A percentile compares a stretch with the other conserved stretches of the same genome.
Conservation (phyloP, 2,888 invertebrate genomes). For the Malthinus seriepunctatus region DNA sequence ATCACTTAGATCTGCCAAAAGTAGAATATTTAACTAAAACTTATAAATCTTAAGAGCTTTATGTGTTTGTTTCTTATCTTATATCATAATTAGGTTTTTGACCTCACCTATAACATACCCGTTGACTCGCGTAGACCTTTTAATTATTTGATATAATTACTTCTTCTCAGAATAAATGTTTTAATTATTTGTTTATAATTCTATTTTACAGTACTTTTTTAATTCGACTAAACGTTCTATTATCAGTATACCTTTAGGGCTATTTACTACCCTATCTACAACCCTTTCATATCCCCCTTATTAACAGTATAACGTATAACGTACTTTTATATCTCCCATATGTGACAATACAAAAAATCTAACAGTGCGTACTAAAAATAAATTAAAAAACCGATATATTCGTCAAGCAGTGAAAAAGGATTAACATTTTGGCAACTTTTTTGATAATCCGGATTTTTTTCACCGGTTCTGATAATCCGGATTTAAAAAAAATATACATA, state of each 20-base stretch:
- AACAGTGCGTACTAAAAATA: constrained; percentile 8
- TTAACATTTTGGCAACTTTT: too few species aligned
- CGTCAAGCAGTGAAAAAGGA: too few species aligned
- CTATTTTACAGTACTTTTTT: constrained; percentile 12
- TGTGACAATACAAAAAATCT: constrained; percentile 33
- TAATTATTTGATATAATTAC: constrained; percentile 48
- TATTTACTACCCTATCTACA: constrained; percentile 1
- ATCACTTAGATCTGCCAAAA: constrained; percentile 3
- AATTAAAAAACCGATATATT: too few species aligned
- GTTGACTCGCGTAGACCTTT: constrained; percentile 46
- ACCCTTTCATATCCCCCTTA: constrained; percentile 8
- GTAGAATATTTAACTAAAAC: constrained; percentile 11
- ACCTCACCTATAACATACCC: constrained; percentile 43
- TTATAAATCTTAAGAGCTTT: constrained; percentile 22
- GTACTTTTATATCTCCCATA: constrained; percentile 34
- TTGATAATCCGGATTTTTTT: too few species aligned
- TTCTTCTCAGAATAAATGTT: constrained; percentile 45
- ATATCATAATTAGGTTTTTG: constrained; percentile 47
- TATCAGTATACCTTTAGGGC: not conserved
- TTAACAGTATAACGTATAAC: constrained; percentile 27
- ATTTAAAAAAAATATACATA: too few species aligned
- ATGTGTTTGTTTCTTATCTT: constrained; percentile 37
- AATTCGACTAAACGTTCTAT: constrained; percentile 11
- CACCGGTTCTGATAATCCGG: too few species aligned
- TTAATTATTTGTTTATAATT: constrained; percentile 42